Evolutionary conservation across 2,113 vertebrate genomes (phyloP).

Genomic region (Ictalurus furcatus): DNA sequence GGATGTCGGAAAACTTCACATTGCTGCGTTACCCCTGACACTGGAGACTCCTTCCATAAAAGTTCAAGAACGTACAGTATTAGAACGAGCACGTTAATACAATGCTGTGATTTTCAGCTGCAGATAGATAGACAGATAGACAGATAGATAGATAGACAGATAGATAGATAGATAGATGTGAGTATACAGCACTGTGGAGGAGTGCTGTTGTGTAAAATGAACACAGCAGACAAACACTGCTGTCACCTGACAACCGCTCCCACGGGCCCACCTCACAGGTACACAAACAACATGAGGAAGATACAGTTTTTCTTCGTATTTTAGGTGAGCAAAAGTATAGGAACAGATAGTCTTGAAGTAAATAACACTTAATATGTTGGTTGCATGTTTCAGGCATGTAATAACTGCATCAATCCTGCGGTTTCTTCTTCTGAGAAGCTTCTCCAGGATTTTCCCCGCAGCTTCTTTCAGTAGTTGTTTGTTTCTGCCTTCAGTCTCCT

Average conservation of each 20-base stretch:
- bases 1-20: no score
- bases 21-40: neutral
- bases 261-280: neutral
- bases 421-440: no score
- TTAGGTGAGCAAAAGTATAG: no score
- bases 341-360: no score
- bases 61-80: neutral
- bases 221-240: neutral
- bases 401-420: no score
- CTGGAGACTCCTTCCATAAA: neutral
- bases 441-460: no score
- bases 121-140: constrained; percentile 4
- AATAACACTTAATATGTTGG: no score
- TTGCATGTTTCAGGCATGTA: no score
- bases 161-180: neutral
- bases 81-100: no score
- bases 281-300: constrained; percentile 1
- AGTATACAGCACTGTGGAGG: neutral
- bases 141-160: neutral
- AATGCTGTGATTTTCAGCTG: neutral
- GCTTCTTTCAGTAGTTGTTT: no score
- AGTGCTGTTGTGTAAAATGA: neutral
- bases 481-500: no score
- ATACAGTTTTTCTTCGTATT: neutral
- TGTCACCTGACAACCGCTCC: constrained; percentile 25